phyloP scores from a whole-genome alignment of 2,113 vertebrate genomes.

The Colistium nudipinnis region DNA sequence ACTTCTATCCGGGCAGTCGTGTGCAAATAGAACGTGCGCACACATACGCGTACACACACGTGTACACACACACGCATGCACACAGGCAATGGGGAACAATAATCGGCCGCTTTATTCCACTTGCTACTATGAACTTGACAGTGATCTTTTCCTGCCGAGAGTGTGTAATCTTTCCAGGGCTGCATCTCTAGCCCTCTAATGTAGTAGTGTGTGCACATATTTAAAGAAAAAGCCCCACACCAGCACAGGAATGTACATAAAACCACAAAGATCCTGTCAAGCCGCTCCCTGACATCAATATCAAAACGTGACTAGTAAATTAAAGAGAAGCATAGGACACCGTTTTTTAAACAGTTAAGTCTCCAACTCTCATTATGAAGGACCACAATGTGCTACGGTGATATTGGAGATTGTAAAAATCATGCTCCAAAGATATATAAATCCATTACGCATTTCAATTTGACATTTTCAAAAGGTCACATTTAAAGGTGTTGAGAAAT shows the following conservation, averaged over 20 bases:
- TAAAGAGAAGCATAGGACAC: background rate
- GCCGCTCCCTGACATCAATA: background rate
- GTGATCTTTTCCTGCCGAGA: background rate
- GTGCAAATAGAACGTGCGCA: background rate
- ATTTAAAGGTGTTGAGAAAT: slow-evolving; percentile 56
- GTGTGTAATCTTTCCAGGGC: background rate
- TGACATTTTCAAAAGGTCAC: slow-evolving; percentile 72
- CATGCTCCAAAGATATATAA: slow-evolving; percentile 19
- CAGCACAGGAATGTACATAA: background rate
- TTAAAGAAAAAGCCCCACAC: background rate
- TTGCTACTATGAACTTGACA: slow-evolving; percentile 27
- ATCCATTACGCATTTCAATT: slow-evolving; percentile 41
- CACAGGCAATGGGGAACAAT: slow-evolving; percentile 9
- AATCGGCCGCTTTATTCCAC: slow-evolving; percentile 29
- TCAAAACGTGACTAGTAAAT: background rate
- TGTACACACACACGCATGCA: slow-evolving; percentile 16
- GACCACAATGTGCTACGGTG: slow-evolving; percentile 9
- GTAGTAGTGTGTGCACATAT: background rate
- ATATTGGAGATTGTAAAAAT: slow-evolving; percentile 4
- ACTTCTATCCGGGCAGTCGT: slow-evolving; percentile 12
- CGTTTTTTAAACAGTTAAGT: background rate
- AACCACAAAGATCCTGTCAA: background rate
- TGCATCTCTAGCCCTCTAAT: slow-evolving; percentile 4
- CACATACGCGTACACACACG: slow-evolving; percentile 10
- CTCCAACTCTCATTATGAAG: slow-evolving; percentile 15